A percentile compares a stretch with the other conserved stretches of the same genome.
phyloP scores from a whole-genome alignment of 2,888 invertebrate species.

The Epirrita christyi region DNA sequence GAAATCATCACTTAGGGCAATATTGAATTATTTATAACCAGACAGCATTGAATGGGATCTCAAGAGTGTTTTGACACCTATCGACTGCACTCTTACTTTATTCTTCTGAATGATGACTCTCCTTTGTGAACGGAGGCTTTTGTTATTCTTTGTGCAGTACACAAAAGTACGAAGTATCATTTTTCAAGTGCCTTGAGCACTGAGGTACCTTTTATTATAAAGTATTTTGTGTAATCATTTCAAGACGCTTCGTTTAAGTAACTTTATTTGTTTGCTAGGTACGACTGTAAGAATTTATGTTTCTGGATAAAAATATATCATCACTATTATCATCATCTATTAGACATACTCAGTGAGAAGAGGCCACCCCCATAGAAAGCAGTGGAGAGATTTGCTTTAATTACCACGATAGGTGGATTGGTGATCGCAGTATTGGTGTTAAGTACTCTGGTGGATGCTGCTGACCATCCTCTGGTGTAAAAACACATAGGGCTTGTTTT shows the following conservation, averaged over 20 bases:
- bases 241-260: not conserved
- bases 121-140: slow-evolving; percentile 61
- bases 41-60: slow-evolving; percentile 67
- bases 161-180: slow-evolving; percentile 38
- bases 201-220: slow-evolving; percentile 18
- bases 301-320: too few species aligned
- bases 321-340: too few species aligned
- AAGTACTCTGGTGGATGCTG: too few species aligned
- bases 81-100: slow-evolving; percentile 75
- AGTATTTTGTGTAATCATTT: slow-evolving; percentile 16
- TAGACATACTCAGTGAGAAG: too few species aligned
- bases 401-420: too few species aligned
- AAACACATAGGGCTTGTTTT: too few species aligned
- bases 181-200: slow-evolving; percentile 39
- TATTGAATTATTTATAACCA: slow-evolving; percentile 81
- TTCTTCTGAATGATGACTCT: slow-evolving; percentile 74
- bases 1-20: slow-evolving; percentile 58
- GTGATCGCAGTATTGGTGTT: too few species aligned
- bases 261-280: not conserved
- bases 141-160: slow-evolving; percentile 49
- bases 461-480: too few species aligned
- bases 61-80: slow-evolving; percentile 74
- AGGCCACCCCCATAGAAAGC: too few species aligned
- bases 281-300: too few species aligned
- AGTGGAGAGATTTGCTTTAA: too few species aligned